These are phyloP conservation scores for Drosophila fungiperda DNA, from an alignment of 2,888 invertebrate genomes.

Conservation along the genomic window DNA sequence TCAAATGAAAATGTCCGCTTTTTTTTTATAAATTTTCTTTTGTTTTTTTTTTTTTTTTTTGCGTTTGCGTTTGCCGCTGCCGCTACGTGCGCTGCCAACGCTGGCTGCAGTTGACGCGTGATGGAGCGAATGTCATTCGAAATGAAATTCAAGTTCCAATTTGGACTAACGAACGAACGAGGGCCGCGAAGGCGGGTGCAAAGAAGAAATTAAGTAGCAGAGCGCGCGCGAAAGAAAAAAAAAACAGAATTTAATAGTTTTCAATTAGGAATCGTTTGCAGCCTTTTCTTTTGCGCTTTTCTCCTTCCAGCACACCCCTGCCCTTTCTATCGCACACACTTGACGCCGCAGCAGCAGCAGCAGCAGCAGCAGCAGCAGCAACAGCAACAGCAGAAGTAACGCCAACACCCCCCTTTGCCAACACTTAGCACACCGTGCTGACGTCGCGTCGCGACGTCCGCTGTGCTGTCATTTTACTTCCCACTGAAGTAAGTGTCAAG, in stretches of 20 bases:
- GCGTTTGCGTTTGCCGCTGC: slow-evolving; percentile 14
- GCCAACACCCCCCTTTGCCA: slow-evolving; percentile 17
- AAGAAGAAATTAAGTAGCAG: slow-evolving; percentile 67
- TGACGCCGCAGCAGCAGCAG: slow-evolving; percentile 38
- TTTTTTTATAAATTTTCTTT: slow-evolving; percentile 49
- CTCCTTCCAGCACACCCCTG: slow-evolving; percentile 2
- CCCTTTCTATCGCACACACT: slow-evolving; percentile 53
- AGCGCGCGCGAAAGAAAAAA: slow-evolving; percentile 23
- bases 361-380: neutral
- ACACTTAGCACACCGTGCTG: neutral
- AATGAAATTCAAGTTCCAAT: slow-evolving; percentile 84
- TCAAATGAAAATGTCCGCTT: slow-evolving; percentile 84
- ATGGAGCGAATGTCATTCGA: slow-evolving; percentile 85
- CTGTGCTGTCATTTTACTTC: slow-evolving; percentile 46
- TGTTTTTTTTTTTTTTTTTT: slow-evolving; percentile 14
- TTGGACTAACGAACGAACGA: slow-evolving; percentile 66
- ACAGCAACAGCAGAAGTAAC: neutral
- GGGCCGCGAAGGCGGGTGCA: slow-evolving; percentile 33
- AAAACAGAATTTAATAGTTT: slow-evolving; percentile 83
- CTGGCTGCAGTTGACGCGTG: slow-evolving; percentile 84
- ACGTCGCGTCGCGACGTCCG: slow-evolving; percentile 20
- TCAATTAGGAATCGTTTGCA: slow-evolving; percentile 85
- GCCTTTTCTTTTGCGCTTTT: slow-evolving; percentile 69
- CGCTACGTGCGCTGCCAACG: slow-evolving; percentile 69
- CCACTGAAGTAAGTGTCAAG: slow-evolving; percentile 77